These are phyloP conservation scores for Numida meleagris DNA, from an alignment of 2,113 vertebrate species.

Conservation along the genomic window DNA sequence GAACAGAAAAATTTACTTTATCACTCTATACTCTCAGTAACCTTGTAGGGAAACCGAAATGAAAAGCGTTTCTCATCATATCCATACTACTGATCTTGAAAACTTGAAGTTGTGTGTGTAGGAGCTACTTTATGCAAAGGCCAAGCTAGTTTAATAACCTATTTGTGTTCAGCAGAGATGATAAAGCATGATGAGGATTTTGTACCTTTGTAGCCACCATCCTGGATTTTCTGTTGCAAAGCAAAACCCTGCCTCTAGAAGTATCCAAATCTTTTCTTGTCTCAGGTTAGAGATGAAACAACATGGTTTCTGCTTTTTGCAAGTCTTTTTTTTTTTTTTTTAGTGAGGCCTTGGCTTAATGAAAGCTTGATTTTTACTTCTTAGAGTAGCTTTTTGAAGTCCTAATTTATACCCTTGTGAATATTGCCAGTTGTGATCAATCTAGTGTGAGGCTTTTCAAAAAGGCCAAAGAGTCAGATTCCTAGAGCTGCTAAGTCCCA, in stretches of 20 bases:
- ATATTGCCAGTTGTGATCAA: neutral
- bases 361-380: constrained; percentile 1
- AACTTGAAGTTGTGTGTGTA: neutral
- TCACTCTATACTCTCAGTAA: neutral
- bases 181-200: neutral
- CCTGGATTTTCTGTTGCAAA: constrained; percentile 9
- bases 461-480: neutral
- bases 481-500: neutral
- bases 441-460: neutral
- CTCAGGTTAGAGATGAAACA: neutral
- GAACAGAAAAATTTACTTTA: neutral
- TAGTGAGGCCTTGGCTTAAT: neutral
- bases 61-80: neutral
- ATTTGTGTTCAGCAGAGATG: neutral
- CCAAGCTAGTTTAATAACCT: neutral
- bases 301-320: neutral
- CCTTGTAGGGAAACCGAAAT: neutral
- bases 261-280: neutral
- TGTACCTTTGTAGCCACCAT: neutral
- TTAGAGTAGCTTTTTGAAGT: constrained; percentile 12
- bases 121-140: neutral
- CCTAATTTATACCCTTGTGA: neutral
- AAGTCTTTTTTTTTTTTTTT: neutral
- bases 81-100: neutral
- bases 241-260: neutral